Percentiles rank a stretch among this genome's conserved stretches.
Evolutionary conservation across 2,797 vertebrate genomes (phyloP).

Genomic region (Epinephelus awoara): DNA sequence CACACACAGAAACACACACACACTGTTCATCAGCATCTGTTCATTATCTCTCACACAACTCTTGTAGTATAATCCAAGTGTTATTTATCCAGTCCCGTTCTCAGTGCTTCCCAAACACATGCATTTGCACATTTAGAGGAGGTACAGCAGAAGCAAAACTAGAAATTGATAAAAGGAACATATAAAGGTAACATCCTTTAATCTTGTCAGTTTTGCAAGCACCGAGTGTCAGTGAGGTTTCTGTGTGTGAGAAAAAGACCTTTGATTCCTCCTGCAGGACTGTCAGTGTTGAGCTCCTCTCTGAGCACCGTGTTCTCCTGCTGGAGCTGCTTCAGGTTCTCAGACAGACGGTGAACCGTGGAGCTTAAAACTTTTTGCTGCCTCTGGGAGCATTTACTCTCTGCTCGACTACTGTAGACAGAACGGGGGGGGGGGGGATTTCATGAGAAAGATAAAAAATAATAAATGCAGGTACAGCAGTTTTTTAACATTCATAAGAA

Average conservation of each 20-base stretch:
- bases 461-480: not conserved
- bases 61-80: no score
- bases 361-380: constrained; percentile 88
- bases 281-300: constrained; percentile 88
- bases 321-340: constrained; percentile 89
- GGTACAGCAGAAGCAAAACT: not conserved
- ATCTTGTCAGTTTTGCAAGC: not conserved
- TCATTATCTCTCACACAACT: no score
- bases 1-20: constrained; percentile 11
- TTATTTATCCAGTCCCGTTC: no score
- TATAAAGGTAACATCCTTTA: not conserved
- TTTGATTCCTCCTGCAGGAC: constrained; percentile 77
- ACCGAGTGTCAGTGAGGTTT: not conserved
- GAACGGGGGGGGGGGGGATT: not conserved
- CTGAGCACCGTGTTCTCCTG: constrained; percentile 89
- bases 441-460: not conserved
- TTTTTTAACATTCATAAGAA: not conserved
- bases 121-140: not conserved
- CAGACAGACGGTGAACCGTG: constrained; percentile 87
- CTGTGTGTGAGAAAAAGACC: constrained; percentile 60
- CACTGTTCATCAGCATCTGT: not conserved
- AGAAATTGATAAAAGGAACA: not conserved
- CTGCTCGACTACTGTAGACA: constrained; percentile 76
- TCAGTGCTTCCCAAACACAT: no score
- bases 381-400: constrained; percentile 86